Percentiles rank a stretch among this genome's conserved stretches.
Conservation (phyloP, 2,113 vertebrate species). For the Nothocercus julius region DNA sequence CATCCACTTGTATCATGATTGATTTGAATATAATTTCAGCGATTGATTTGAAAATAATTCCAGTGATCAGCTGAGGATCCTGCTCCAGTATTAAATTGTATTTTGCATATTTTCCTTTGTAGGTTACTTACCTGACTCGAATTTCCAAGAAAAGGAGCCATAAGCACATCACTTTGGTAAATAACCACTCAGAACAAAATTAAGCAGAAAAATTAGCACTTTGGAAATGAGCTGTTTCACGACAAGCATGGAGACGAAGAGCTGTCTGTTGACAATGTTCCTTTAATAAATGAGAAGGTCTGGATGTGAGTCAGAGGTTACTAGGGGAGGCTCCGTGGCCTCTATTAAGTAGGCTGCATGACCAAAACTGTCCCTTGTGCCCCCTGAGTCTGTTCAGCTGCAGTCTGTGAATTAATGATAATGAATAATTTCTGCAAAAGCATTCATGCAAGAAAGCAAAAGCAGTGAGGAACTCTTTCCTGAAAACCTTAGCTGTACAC, state of each 20-base stretch:
- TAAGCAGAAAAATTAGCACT: not conserved
- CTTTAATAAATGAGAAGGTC: not conserved
- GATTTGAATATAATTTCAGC: not conserved
- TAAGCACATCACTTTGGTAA: not conserved
- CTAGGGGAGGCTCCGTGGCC: not conserved
- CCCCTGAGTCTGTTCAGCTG: not conserved
- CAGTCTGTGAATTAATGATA: not conserved
- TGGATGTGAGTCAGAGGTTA: slow-evolving; percentile 8
- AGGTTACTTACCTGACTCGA: not conserved
- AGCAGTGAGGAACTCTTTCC: not conserved
- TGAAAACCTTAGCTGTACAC: not conserved
- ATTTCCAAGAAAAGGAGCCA: not conserved
- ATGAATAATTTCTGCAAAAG: slow-evolving; percentile 19
- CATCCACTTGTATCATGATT: not conserved
- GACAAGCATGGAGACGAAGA: not conserved
- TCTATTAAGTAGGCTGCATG: not conserved
- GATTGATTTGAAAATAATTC: not conserved
- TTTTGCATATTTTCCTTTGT: not conserved
- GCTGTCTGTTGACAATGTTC: not conserved
- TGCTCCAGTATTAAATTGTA: not conserved
- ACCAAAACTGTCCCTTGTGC: not conserved
- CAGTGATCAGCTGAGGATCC: not conserved
- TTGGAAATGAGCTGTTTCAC: not conserved
- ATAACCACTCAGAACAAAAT: not conserved
- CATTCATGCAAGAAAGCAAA: not conserved